Base-by-base conservation (phyloP, 2,797 vertebrate species). In the Novumbra hubbsi region DNA sequence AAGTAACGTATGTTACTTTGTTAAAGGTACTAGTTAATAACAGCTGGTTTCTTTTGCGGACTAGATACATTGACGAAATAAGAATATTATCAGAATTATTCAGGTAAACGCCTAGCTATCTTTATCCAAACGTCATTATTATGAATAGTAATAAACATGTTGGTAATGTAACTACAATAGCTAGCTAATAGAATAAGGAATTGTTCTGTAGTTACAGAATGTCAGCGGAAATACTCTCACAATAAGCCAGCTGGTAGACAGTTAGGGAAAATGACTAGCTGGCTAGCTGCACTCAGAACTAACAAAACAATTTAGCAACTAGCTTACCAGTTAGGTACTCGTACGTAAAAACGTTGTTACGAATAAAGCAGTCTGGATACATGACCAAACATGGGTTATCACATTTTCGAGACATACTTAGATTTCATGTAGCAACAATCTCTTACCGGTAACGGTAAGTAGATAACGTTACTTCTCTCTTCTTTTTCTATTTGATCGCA, bases 391-490 rank as follows among this genome's bases (percentile, higher is more conserved):
- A 64, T 30, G 21, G 9, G 21, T 57, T 3, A 24, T 57, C n/a
- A 12, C 21, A 9, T 57, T 57, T 57, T 57, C 21, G 55, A 24
- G 8, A 7, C 55, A 57, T 57, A 24, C 3, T 57, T n/a, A 57
- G 8, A 21, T 57, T 57, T 57, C 14, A 64, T 14, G 32, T 32
- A 32, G 15, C 62, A 64, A 15, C 27, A 32, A 64, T 32, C 7
- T 32, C 15, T 64, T 64, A 64, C 62, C 28, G 62, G 24, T 64
- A 64, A 64, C 15, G 62, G 24, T 64, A 64, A 64, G 28, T 32
- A 64, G 14, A 64, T 64, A 14, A 15, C 4, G 28, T 24, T 64
- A 64, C 85, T 84, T 69, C 19, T 45, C 27, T 68, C 41, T 41
- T 15, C 27, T 49, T 45, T 49, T 24, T 45, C 41, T 24, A 49